Base-by-base conservation (phyloP, 1,140 invertebrate genomes). In the Thaumatotibia leucotreta region DNA sequence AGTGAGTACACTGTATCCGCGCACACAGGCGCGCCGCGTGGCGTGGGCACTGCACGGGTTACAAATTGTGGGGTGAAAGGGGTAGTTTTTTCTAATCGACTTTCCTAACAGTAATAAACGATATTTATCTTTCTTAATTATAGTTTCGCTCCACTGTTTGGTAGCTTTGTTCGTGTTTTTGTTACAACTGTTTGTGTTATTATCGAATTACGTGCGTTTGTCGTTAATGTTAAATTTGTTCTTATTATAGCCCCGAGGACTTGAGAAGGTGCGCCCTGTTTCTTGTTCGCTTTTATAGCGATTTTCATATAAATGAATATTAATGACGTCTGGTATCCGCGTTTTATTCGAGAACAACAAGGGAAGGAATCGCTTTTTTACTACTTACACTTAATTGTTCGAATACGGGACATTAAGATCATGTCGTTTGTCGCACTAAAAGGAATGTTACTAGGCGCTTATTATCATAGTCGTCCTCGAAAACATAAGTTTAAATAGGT, bases 121-220 rank as follows among this genome's bases (percentile, higher is more conserved):
- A 89, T 91, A 91, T 91, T 91, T 91, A 91, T 91, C 88, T 91
- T 91, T 86, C 82, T 91, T 91, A 91, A 91, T 91, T 91, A 91
- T 88, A 86, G 83, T 84, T 83, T 81, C 77, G 85, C 83, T 89
- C 77, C 76, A 80, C 79, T 82, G 76, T 86, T 88, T 88, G 76
- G 82, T 88, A 86, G 86, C 83, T 80, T 73, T 79, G 78, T 81
- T 79, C 84, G 80, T 89, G 84, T 91, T 88, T 86, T 83, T 77
- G 74, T 71, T 81, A 73, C 72, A 73, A 79, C 76, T 82, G 82
- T 79, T 86, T 78, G 73, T 83, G 73, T 85, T 88, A 88, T 91
- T 91, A 88, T 89, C 84, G 74, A 88, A 88, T 91, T 91, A 87
- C 70, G 73, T 75, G 68, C 79, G 72, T 86, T 88, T 85, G 81